Base-by-base conservation (phyloP, 2,797 vertebrate species). In the Gymnothorax javanicus region DNA sequence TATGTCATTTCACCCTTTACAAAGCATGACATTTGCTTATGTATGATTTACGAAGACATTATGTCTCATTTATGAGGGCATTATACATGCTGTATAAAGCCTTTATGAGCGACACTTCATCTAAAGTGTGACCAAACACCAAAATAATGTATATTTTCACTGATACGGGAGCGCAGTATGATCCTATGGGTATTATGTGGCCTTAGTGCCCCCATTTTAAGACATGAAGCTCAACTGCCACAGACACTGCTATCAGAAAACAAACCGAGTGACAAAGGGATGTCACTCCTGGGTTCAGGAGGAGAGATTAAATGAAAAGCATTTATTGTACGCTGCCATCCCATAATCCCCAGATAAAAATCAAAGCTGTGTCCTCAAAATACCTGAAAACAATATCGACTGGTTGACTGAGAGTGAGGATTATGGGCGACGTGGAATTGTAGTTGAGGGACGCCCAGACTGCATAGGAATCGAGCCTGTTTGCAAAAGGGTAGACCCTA, bases 381-480 rank as follows among this genome's bases (percentile, higher is more conserved):
- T 20, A 67, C 62, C 62, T 67, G 17, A 67, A 69, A 43, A 6
- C 25, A 20, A 67, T n/a, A 52, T 77, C 43, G 73, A 77, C 52
- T 77, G 43, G 33, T 77, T 77, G 73, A 27, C 73, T 52, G 17
- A 50, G 73, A 77, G 73, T 52, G 33, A 77, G 73, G 73, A 77
- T 77, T 2, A 52, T 50, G 73, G 13, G 4, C 33, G 50, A 43
- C 33, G 33, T 75, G 71, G 8, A 50, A 77, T 7, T 52, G 43
- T 15, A 20, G 73, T 20, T 77, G 5, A 69, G n/a, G 5, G 23
- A 25, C 20, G 15, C 33, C 73, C 6, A 17, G 27, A 73, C 27
- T 9, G 25, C 11, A 13, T 9, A 12, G 27, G 23, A 75, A 75
- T 11, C 33, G 20, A 43, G 73, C 20, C 52, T 77, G 43, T 77